phyloP scores from a whole-genome alignment of 1,140 invertebrate genomes.

The Mizuhopecten yessoensis region DNA sequence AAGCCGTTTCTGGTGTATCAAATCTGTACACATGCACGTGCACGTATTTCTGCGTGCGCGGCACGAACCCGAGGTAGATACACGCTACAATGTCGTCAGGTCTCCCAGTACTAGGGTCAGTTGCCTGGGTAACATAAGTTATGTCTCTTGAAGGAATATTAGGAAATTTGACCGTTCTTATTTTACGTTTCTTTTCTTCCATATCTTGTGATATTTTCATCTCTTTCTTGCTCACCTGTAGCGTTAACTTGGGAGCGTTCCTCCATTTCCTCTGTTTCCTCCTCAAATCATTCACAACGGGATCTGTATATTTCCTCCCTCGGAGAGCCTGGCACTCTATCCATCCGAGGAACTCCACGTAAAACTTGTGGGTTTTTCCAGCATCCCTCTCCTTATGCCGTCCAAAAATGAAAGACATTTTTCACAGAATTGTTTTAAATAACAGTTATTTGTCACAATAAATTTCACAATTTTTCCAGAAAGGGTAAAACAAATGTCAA shows the following conservation, averaged over 20 bases:
- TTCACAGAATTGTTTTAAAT: conserved; percentile 19
- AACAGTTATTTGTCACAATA: not conserved
- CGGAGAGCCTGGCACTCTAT: conserved; percentile 95
- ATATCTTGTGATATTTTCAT: conserved; percentile 94
- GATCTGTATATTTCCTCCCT: conserved; percentile 91
- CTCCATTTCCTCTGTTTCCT: conserved; percentile 89
- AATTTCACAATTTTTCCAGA: not conserved
- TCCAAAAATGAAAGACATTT: conserved; percentile 61
- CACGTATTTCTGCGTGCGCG: conserved; percentile 91
- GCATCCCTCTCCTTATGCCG: conserved; percentile 54
- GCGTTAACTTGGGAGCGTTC: conserved; percentile 89
- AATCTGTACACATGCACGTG: conserved; percentile 98
- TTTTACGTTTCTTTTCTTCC: conserved; percentile 73
- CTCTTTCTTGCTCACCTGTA: conserved; percentile 95
- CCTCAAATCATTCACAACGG: conserved; percentile 92
- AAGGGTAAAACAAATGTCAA: not conserved
- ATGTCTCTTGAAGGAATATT: conserved; percentile 78
- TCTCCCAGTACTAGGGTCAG: conserved; percentile 79
- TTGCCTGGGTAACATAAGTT: conserved; percentile 75
- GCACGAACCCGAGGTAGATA: conserved; percentile 87
- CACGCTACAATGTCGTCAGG: conserved; percentile 93
- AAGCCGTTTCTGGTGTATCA: conserved; percentile 96
- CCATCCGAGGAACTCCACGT: conserved; percentile 98
- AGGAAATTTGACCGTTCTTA: conserved; percentile 79
- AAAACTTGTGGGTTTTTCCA: conserved; percentile 96